Evolutionary conservation across 2,888 invertebrate species (phyloP), one percentile per base, ranked within the genome.

Genomic region (Osmoderma eremita): DNA sequence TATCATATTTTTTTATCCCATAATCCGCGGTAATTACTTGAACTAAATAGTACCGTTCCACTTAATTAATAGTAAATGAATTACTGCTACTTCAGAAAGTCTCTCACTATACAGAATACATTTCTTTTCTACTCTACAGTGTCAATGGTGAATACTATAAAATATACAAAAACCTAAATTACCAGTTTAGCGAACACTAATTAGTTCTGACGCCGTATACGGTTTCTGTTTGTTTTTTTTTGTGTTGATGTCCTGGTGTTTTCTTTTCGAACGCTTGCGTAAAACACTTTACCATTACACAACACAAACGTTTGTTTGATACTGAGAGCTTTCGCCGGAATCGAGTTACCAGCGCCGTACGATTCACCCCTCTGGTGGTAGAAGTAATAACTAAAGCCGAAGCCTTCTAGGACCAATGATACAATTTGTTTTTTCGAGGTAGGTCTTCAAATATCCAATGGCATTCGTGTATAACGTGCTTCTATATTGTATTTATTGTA

Each of bases 381-480:
- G 67, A 65, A 65, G 45, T 65, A 49, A 45, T 54, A 72, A 73
- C 71, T 68, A 72, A 41, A 49, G 54, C 30, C 63, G 63, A 53
- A 51, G 56, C 50, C 66, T 69, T 65, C 67, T 53, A 72, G 73
- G 71, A 71, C 74, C 74, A 74, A 74, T 74, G 71, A 71, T 70
- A 73, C 70, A 72, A 68, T 70, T 69, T 69, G 69, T 69, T 70
- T 73, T 30, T 67, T 68, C 70, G 71, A 69, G 73, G 72, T 73
- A 74, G 73, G 73, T 71, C 67, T 70, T 68, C 58, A 69, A 69
- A 67, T 73, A 67, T 70, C 72, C 73, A 71, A 72, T 72, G 66
- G 71, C 63, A 69, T 70, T 69, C 71, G 63, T 30, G 58, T 61
- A 54, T n/a, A 53, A 63, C 36, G 51, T 13, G 18, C 63, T 64